A percentile compares a stretch with the other conserved stretches of the same genome.
Conservation (phyloP, 2,888 invertebrate species). For the Hyalella azteca region DNA sequence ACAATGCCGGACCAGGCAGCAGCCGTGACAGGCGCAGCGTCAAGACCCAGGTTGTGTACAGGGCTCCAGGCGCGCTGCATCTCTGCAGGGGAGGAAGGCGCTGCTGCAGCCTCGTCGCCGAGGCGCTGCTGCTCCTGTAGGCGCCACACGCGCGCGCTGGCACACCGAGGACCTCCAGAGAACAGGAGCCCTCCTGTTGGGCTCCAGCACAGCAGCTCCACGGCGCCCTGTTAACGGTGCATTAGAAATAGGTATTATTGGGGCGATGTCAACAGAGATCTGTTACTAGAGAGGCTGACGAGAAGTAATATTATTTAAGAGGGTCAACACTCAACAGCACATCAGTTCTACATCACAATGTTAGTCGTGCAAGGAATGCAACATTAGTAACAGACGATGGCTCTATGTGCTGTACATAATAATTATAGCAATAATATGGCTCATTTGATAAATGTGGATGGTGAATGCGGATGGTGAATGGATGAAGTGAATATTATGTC, state of each 20-base stretch:
- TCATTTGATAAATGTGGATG: slow-evolving; percentile 63
- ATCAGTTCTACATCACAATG: too few species aligned
- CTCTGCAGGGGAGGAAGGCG: slow-evolving; percentile 3
- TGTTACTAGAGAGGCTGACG: too few species aligned
- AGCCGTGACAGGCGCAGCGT: slow-evolving; percentile 61
- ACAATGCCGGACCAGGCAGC: slow-evolving; percentile 68
- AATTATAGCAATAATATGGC: too few species aligned
- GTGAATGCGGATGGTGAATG: slow-evolving; percentile 63
- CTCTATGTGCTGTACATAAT: too few species aligned
- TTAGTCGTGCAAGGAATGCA: too few species aligned
- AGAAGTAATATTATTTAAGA: too few species aligned
- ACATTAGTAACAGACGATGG: too few species aligned
- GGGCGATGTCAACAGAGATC: too few species aligned
- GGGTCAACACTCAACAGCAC: too few species aligned
- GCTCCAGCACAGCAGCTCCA: slow-evolving; percentile 65
- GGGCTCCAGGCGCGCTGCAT: slow-evolving; percentile 60
- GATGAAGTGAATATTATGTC: too few species aligned
- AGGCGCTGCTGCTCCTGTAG: slow-evolving; percentile 62
- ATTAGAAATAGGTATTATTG: too few species aligned
- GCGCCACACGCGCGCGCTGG: slow-evolving; percentile 65
- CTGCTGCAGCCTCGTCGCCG: not conserved
- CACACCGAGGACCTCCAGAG: slow-evolving; percentile 66
- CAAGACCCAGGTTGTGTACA: slow-evolving; percentile 65
- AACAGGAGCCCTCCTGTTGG: slow-evolving; percentile 67
- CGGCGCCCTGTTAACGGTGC: slow-evolving; percentile 54